These are phyloP conservation scores for Danaus chrysippus DNA, from an alignment of 2,888 invertebrate species.

Conservation along the genomic window DNA sequence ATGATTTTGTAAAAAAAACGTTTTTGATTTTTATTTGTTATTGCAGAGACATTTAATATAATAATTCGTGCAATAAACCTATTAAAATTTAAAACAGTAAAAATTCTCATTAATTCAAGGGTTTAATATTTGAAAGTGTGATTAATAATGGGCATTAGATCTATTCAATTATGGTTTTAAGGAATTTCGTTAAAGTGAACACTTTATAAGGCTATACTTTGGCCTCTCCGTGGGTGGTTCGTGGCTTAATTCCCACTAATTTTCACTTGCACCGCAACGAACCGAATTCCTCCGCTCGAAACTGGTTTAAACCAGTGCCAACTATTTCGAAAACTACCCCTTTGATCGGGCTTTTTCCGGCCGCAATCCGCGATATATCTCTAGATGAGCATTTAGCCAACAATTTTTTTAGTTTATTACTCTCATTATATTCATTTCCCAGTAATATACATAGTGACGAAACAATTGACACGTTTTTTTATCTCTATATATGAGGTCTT, in stretches of 20 bases:
- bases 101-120: no score
- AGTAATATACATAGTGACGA: no score
- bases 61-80: no score
- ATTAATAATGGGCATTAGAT: background rate
- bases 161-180: background rate
- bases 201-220: conserved; percentile 17
- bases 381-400: conserved; percentile 24
- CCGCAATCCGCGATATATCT: conserved; percentile 53
- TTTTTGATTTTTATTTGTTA: no score
- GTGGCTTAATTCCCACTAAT: conserved; percentile 28
- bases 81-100: background rate
- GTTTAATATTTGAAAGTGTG: no score
- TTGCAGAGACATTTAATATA: no score
- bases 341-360: conserved; percentile 62
- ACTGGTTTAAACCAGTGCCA: conserved; percentile 48
- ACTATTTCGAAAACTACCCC: conserved; percentile 60
- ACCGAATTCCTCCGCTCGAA: conserved; percentile 42
- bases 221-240: conserved; percentile 19
- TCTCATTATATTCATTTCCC: background rate
- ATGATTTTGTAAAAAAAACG: no score
- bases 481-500: no score
- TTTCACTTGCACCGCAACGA: conserved; percentile 39
- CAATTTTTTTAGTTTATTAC: background rate
- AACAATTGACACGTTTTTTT: no score
- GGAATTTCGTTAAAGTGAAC: conserved; percentile 17